Percentiles rank a stretch among this genome's conserved stretches.
These are phyloP conservation scores for Trichomycterus rosablanca DNA, from an alignment of 2,113 vertebrate genomes.

Conservation along the genomic window DNA sequence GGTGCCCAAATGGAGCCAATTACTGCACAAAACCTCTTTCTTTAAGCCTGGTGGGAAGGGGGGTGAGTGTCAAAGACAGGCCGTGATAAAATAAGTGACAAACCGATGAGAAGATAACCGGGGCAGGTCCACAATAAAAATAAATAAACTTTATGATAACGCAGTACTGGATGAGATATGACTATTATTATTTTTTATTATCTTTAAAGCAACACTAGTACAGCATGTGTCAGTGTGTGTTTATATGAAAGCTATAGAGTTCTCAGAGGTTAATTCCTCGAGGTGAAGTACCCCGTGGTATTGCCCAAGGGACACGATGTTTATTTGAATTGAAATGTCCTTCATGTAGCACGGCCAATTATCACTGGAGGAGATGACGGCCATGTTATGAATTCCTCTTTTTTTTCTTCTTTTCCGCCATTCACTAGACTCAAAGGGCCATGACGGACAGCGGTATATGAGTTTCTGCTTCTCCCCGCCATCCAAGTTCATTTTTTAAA, in stretches of 20 bases:
- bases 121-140: neutral
- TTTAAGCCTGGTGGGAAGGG: constrained; percentile 42
- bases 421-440: constrained; percentile 46
- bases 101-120: constrained; percentile 12
- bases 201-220: neutral
- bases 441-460: constrained; percentile 42
- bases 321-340: constrained; percentile 57
- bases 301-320: constrained; percentile 38
- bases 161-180: neutral
- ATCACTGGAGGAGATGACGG: constrained; percentile 49
- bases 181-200: no score
- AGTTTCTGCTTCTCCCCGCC: constrained; percentile 34
- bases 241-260: neutral
- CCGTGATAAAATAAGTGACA: constrained; percentile 37
- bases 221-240: neutral
- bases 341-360: constrained; percentile 55
- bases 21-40: constrained; percentile 54
- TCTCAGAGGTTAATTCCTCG: constrained; percentile 35
- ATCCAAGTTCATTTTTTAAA: constrained; percentile 45
- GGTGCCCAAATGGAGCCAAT: constrained; percentile 63
- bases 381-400: constrained; percentile 55
- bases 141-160: neutral
- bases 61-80: constrained; percentile 42
- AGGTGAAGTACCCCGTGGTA: constrained; percentile 42
- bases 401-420: constrained; percentile 30